Base-by-base conservation (phyloP, 2,888 invertebrate genomes). In the Rhingia rostrata region DNA sequence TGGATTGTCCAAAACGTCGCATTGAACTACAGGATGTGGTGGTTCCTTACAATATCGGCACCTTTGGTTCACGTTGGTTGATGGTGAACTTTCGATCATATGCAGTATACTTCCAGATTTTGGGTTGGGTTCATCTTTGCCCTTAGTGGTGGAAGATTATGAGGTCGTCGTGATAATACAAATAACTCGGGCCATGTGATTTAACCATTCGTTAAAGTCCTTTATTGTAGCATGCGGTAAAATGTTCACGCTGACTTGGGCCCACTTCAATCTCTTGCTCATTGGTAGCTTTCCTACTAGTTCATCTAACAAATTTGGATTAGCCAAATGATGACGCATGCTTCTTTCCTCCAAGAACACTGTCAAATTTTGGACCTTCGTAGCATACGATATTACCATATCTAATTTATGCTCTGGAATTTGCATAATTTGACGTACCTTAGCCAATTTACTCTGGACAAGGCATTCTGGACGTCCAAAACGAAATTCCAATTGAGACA, bases 241-340 rank as follows among this genome's bases (percentile, higher is more conserved):
- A 2, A 82, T 41, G 6, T 6, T 9, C 9, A 41, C 33, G 4
- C 58, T 37, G 22, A 51, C 45, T 39, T 56, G 45, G 6, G 69
- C 49, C 73, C 80, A 73, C 22, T 81, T 63, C 10, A 63, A 39
- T 33, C 54, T 60, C 47, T 73, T 80, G 14, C 53, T 47, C 74
- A 47, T 67, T 56, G 74, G 81, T 35, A 81, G n/a, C n/a, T 81
- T 81, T 9, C 9, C n/a, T 6, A 75, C 37, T n/a, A 75, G 45
- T 30, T 74, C 49, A 10, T 78, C 78, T 32, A 78, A 14, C n/a
- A 78, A 33, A 4, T 39, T 47, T 30, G 78, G 60, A 22, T 73
- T 79, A 1, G 51, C 41, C 37, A 80, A 43, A 47, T 80, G 74
- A 6, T 80, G 67, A 7, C 37, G 49, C 49, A 45, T 47, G n/a